Evolutionary conservation across 1,140 invertebrate genomes (phyloP).

Genomic region (Leptestheria dahalacensis): DNA sequence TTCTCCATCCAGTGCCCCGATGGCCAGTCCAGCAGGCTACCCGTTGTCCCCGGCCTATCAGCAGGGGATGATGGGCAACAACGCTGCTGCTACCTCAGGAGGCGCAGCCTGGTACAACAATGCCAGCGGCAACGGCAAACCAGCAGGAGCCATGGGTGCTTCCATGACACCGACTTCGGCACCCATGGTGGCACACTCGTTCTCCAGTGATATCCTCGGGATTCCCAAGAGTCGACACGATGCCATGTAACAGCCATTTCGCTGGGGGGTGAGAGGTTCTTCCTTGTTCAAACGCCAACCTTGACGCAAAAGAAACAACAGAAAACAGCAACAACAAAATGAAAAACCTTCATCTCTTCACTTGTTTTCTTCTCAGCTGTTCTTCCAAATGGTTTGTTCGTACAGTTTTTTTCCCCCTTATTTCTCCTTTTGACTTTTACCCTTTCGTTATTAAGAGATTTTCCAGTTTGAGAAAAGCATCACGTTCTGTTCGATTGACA

Average conservation of each 20-base stretch:
- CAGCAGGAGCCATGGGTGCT: not conserved
- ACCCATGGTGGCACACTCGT: slow-evolving; percentile 12
- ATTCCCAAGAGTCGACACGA: slow-evolving; percentile 13
- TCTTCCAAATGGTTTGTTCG: not conserved
- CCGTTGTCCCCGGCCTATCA: slow-evolving; percentile 12
- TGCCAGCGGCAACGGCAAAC: not conserved
- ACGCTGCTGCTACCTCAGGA: not conserved
- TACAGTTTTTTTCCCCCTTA: not conserved
- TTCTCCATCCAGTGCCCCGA: slow-evolving; percentile 13
- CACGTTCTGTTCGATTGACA: too few relatives aligned
- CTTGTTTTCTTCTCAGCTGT: not conserved
- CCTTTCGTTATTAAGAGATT: too few relatives aligned
- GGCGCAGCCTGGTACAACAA: slow-evolving; percentile 11
- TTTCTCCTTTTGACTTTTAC: too few relatives aligned
- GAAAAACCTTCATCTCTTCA: not conserved
- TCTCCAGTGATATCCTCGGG: slow-evolving; percentile 13
- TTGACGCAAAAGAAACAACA: not conserved
- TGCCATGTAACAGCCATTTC: slow-evolving; percentile 10
- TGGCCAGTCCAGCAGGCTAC: slow-evolving; percentile 14
- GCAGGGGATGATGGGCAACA: slow-evolving; percentile 11
- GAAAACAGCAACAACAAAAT: not conserved
- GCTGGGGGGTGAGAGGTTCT: not conserved
- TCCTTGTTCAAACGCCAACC: too few relatives aligned
- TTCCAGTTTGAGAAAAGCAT: too few relatives aligned
- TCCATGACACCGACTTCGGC: not conserved